Evolutionary conservation across 2,888 invertebrate species (phyloP).

Genomic region (Tetanocera ferruginea): DNA sequence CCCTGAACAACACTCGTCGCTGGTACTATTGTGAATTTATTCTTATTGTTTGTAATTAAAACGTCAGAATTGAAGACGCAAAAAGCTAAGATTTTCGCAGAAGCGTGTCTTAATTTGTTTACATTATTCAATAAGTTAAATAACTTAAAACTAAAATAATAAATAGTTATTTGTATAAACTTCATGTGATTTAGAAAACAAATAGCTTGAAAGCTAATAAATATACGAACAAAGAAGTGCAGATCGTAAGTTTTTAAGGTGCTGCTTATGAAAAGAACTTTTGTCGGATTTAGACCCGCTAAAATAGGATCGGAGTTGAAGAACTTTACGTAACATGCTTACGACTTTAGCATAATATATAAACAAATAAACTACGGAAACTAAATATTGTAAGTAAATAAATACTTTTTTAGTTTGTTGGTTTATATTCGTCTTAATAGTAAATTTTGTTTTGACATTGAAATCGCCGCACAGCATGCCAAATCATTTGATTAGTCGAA

Average conservation of each 20-base stretch:
- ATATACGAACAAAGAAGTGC: neutral
- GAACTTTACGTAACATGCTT: constrained; percentile 9
- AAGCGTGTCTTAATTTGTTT: constrained; percentile 28
- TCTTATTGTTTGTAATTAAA: neutral
- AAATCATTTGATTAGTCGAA: too few species aligned
- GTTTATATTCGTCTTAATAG: neutral
- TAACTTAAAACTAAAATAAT: neutral
- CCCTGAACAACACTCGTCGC: neutral
- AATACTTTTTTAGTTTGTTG: too few species aligned
- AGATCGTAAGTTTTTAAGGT: neutral
- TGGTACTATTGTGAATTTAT: constrained; percentile 9
- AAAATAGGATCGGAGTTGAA: neutral
- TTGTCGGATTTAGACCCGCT: neutral
- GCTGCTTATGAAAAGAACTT: neutral
- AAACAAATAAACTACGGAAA: neutral
- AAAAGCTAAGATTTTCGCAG: neutral
- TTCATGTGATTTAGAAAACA: neutral
- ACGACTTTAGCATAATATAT: neutral
- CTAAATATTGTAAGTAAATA: too few species aligned
- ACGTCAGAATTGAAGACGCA: constrained; percentile 5
- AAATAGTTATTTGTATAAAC: neutral
- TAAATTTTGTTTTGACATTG: neutral
- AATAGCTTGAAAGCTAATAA: neutral
- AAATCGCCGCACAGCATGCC: too few species aligned
- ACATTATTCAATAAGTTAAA: constrained; percentile 12